Conservation (phyloP, 2,797 vertebrate genomes). For the Lacerta agilis region DNA sequence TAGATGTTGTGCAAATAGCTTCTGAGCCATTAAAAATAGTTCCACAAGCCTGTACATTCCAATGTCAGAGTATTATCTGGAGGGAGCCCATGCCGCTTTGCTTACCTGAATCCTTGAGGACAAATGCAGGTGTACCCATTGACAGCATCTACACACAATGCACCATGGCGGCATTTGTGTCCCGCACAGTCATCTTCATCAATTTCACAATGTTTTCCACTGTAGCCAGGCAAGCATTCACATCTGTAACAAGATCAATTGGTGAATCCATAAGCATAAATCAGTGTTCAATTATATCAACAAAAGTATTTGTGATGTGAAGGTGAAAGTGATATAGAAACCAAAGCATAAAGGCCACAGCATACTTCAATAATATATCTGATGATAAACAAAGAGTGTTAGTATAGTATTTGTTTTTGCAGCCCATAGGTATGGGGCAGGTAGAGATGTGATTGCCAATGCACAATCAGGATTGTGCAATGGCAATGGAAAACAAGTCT, state of each 20-base stretch:
- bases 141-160: constrained; percentile 89
- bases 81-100: neutral
- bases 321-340: neutral
- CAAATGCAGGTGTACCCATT: constrained; percentile 94
- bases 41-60: neutral
- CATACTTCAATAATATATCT: neutral
- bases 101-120: constrained; percentile 93
- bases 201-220: constrained; percentile 90
- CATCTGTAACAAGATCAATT: constrained; percentile 79
- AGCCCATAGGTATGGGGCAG: neutral
- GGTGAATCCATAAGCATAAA: neutral
- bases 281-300: neutral
- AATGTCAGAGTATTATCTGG: accelerated
- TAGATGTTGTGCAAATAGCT: neutral
- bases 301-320: neutral
- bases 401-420: neutral
- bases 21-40: neutral
- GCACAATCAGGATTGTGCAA: too few relatives aligned
- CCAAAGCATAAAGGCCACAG: neutral
- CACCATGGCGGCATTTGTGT: constrained; percentile 93
- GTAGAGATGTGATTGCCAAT: too few relatives aligned
- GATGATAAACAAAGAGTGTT: neutral
- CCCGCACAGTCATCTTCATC: constrained; percentile 89
- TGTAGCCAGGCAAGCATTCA: constrained; percentile 91
- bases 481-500: too few relatives aligned